Conservation (phyloP, 53 echinoderm and acorn worm species). For the Patiria pectinifera region DNA sequence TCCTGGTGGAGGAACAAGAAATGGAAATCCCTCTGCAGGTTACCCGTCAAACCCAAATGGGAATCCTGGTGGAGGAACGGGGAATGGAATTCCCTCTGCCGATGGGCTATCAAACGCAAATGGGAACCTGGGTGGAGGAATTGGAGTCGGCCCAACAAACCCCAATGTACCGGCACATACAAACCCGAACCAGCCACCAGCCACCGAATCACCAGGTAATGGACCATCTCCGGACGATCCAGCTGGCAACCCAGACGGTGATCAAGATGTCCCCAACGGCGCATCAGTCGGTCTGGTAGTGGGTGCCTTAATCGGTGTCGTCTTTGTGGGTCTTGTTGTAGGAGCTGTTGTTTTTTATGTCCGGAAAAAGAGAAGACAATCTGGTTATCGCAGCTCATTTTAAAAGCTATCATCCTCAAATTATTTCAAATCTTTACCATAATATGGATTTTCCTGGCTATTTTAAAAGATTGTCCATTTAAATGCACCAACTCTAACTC, state of each 20-base stretch:
- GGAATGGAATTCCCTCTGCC: background rate
- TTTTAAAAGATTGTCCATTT: no score
- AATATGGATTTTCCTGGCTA: no score
- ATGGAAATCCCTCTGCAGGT: background rate
- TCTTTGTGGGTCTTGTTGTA: background rate
- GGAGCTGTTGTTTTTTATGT: background rate
- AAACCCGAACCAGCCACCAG: background rate
- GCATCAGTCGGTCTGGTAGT: background rate
- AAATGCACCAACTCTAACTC: no score
- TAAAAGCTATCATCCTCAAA: background rate
- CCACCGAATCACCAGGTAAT: background rate
- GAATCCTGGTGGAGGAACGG: slow-evolving; percentile 10
- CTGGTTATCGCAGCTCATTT: slow-evolving; percentile 2
- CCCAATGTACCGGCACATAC: background rate
- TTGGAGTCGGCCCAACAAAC: background rate
- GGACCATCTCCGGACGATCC: background rate
- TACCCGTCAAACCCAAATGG: background rate
- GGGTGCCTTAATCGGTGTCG: background rate
- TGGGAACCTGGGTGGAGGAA: background rate
- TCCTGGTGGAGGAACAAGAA: slow-evolving; percentile 2
- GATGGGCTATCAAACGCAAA: background rate
- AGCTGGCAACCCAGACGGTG: background rate
- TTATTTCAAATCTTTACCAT: no score
- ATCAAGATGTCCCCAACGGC: background rate
- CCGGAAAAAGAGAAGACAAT: slow-evolving; percentile 12